phyloP scores from a whole-genome alignment of 2,113 vertebrate species.

The Taxidea taxus region DNA sequence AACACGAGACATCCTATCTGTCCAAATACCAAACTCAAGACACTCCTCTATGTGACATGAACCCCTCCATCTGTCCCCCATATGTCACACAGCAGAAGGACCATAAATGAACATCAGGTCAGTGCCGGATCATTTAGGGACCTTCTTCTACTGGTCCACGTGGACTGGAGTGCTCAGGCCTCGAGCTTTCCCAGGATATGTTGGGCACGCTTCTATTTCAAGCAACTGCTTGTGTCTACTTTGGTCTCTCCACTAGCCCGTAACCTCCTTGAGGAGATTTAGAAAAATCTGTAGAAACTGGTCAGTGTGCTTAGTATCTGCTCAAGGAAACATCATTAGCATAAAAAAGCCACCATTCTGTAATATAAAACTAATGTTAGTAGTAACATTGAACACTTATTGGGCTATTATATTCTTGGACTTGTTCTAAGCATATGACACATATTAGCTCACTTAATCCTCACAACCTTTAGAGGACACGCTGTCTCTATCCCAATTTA shows the following conservation, averaged over 20 bases:
- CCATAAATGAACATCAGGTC: neutral
- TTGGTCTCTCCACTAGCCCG: neutral
- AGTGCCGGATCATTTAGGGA: neutral
- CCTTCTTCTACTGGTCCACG: neutral
- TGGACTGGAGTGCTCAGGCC: neutral
- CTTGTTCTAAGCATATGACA: neutral
- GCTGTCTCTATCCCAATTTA: neutral
- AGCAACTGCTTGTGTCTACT: neutral
- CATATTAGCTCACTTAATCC: neutral
- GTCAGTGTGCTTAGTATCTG: neutral
- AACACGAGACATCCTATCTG: neutral
- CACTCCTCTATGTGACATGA: neutral
- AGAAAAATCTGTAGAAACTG: neutral
- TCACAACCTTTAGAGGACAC: neutral
- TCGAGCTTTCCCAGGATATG: neutral
- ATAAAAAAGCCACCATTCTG: neutral
- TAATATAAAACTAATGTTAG: neutral
- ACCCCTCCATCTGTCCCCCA: fast-evolving
- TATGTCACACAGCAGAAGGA: neutral
- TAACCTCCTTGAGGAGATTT: neutral
- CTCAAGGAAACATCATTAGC: neutral
- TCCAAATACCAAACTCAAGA: neutral
- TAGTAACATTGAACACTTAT: neutral
- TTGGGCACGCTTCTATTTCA: neutral
- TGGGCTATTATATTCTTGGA: neutral